Base-by-base conservation (phyloP, 2,113 vertebrate genomes). In the Eurystomus gularis region DNA sequence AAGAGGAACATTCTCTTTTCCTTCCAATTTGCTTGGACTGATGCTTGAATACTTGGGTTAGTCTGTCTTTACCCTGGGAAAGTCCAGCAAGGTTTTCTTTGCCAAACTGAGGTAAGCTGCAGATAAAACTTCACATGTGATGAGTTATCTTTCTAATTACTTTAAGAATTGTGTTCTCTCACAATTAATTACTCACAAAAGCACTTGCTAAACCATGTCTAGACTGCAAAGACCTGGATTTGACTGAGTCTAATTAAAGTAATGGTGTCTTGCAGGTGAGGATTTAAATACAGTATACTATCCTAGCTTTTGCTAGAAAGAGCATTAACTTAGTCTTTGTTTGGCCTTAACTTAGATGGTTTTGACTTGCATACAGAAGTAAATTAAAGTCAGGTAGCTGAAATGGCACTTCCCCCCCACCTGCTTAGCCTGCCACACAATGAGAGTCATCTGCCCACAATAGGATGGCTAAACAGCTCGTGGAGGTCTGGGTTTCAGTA, bases 191-290 rank as follows among this genome's bases (percentile, higher is more conserved):
- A 94, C 66, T 90, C 19, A 14, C 69, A 57, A 94, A 92, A 93
- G 66, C 66, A 70, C 48, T 93, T 75, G 83, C 86, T 96, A 96
- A 97, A 96, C 95, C 88, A 35, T 75, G 96, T 96, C 95, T 97
- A 97, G 96, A 96, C 96, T 89, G 79, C 52, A 80, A 95, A 96
- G 61, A 91, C 37, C 33, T 82, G 76, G 88, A 93, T 97, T 97
- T 93, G 40, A 33, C 61, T 84, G 69, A 94, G 84, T 93, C 91
- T 94, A 90, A 93, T 93, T 96, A 96, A 90, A 88, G 85, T 46
- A 83, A 5, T 46, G 48, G 86, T 95, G 76, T 65, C 71, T 92
- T 83, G 60, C 83, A 89, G 88, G 80, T 93, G 65, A 12, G 4
- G 78, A 93, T 72, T 84, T 92, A 96, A 75, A 31, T 94, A 76